Percentiles rank a stretch among this genome's conserved stretches.
Conservation (phyloP, 1,140 invertebrate species). For the Frieseomelitta varia region DNA sequence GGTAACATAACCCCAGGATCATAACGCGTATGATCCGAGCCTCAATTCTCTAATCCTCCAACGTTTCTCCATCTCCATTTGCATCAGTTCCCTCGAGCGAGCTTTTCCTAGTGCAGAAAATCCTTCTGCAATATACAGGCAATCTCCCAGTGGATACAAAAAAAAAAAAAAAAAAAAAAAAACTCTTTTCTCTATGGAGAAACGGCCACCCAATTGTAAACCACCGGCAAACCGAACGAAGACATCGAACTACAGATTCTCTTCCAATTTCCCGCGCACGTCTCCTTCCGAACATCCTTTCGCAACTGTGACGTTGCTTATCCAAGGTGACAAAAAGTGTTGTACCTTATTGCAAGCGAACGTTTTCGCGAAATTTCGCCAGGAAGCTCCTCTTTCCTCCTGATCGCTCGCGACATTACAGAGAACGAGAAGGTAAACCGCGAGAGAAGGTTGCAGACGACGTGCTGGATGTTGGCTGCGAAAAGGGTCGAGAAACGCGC, state of each 20-base stretch:
- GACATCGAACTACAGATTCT: not conserved
- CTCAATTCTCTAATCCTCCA: not conserved
- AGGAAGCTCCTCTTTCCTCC: conserved; percentile 10
- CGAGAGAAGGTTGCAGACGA: not conserved
- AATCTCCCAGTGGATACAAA: not conserved
- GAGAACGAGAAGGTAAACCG: conserved; percentile 43
- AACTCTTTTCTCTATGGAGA: not conserved
- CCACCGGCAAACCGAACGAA: not conserved
- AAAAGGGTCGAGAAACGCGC: not conserved
- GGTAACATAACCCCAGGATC: too few relatives aligned
- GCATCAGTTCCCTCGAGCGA: too few relatives aligned
- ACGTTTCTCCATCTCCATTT: not conserved
- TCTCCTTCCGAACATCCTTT: not conserved
- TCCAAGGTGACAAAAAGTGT: too few relatives aligned
- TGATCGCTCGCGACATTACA: conserved; percentile 29
- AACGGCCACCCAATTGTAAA: not conserved
- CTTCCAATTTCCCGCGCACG: not conserved
- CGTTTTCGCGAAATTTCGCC: conserved; percentile 42
- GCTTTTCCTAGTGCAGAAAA: not conserved
- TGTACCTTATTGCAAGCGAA: not conserved
- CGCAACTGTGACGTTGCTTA: not conserved
- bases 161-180: not conserved
- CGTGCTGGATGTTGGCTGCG: not conserved
- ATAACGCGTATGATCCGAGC: too few relatives aligned
- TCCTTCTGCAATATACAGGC: not conserved